These are phyloP conservation scores for Allygus modestus DNA, from an alignment of 2,888 invertebrate genomes.

Conservation along the genomic window DNA sequence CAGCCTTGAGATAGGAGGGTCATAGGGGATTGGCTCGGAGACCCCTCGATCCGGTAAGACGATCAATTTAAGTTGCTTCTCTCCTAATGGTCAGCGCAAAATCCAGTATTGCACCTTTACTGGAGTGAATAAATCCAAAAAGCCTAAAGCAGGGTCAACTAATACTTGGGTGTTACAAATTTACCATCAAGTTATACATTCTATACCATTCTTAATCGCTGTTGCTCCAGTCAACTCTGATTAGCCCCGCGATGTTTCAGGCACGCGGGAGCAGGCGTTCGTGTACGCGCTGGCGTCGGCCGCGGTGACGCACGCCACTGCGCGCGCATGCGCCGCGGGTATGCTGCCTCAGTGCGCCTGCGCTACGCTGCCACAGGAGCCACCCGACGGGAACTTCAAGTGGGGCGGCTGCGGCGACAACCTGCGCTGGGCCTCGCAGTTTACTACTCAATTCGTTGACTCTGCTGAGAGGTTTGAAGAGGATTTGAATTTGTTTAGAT, in stretches of 20 bases:
- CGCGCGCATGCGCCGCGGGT: constrained; percentile 88
- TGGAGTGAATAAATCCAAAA: no score
- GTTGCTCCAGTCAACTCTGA: no score
- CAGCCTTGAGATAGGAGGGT: no score
- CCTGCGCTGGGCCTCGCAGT: constrained; percentile 84
- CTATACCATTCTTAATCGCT: no score
- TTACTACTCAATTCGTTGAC: constrained; percentile 85
- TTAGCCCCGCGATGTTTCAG: constrained; percentile 74
- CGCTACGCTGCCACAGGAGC: constrained; percentile 84
- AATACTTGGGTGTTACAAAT: no score
- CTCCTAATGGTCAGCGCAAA: no score
- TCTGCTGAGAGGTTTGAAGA: constrained; percentile 75
- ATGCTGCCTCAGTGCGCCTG: constrained; percentile 87
- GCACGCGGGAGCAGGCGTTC: constrained; percentile 91
- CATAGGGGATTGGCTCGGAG: no score
- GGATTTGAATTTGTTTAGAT: constrained; percentile 63
- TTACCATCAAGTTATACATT: no score
- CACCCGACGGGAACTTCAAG: constrained; percentile 83
- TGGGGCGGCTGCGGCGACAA: constrained; percentile 95
- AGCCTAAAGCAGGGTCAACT: no score
- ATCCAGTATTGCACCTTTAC: no score
- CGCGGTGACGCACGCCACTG: constrained; percentile 86
- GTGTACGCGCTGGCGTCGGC: constrained; percentile 91
- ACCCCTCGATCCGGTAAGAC: no score
- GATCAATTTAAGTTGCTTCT: no score